Percentiles rank a stretch among this genome's conserved stretches.
phyloP scores from a whole-genome alignment of 2,113 vertebrate species.

The Pseudorasbora parva region DNA sequence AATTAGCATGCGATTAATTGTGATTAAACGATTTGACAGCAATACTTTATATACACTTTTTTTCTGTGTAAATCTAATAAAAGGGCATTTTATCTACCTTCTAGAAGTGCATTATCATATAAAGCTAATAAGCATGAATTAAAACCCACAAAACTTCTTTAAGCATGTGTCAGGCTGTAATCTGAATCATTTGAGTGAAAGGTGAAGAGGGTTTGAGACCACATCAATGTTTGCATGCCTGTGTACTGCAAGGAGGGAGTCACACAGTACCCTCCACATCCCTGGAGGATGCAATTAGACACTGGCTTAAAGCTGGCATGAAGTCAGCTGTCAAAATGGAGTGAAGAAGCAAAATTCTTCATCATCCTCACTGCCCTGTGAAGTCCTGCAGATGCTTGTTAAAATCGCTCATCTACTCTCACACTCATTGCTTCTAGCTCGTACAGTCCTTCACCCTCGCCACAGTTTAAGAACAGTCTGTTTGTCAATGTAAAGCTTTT shows the following conservation, averaged over 20 bases:
- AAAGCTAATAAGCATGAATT: too few species aligned
- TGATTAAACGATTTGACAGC: too few species aligned
- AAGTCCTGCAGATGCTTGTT: slow-evolving; percentile 7
- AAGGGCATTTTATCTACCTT: too few species aligned
- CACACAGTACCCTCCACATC: slow-evolving; percentile 58
- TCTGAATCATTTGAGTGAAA: slow-evolving; percentile 53
- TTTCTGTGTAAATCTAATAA: too few species aligned
- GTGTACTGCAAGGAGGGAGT: slow-evolving; percentile 40
- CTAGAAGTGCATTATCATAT: too few species aligned
- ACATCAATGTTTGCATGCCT: not conserved
- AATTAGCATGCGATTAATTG: too few species aligned
- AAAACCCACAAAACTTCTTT: not conserved
- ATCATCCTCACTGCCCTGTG: slow-evolving; percentile 3
- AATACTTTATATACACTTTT: too few species aligned
- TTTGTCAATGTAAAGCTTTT: slow-evolving; percentile 14
- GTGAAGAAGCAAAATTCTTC: not conserved
- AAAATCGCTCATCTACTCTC: not conserved
- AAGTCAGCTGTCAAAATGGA: slow-evolving; percentile 1
- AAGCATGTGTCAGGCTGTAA: slow-evolving; percentile 52
- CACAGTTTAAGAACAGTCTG: not conserved
- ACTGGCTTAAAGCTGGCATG: slow-evolving; percentile 23
- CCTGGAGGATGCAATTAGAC: slow-evolving; percentile 71
- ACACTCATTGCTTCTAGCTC: not conserved
- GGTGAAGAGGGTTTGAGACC: slow-evolving; percentile 30
- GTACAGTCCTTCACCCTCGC: not conserved